These are phyloP conservation scores for Nothura maculosa DNA, from an alignment of 2,797 vertebrate genomes.

Conservation along the genomic window DNA sequence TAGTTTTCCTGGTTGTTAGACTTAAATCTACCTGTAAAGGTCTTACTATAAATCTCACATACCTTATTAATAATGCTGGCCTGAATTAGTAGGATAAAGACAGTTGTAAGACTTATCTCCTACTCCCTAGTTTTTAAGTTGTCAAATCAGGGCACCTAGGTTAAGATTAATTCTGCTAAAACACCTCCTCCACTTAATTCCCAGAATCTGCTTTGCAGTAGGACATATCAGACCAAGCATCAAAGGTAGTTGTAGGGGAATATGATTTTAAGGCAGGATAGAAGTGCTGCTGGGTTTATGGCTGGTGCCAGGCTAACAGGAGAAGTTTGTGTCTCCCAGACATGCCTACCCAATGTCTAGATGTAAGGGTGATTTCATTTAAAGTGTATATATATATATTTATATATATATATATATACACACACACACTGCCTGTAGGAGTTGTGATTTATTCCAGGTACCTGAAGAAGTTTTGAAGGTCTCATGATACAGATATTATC, in stretches of 20 bases:
- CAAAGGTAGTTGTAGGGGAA: neutral
- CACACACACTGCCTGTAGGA: neutral
- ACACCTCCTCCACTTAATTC: neutral
- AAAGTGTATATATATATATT: neutral
- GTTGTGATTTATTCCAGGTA: neutral
- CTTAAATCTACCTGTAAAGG: neutral
- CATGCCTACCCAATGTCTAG: neutral
- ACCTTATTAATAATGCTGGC: constrained; percentile 8
- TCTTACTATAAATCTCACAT: neutral
- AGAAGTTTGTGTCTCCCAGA: neutral
- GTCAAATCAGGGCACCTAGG: constrained; percentile 32
- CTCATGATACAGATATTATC: neutral
- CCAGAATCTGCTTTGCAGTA: neutral
- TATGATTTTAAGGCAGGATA: neutral
- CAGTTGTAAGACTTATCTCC: constrained; percentile 11
- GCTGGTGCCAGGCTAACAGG: neutral
- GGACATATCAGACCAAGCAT: neutral
- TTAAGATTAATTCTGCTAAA: constrained; percentile 28
- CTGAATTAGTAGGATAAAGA: constrained; percentile 49
- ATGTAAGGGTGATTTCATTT: neutral
- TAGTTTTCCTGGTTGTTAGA: neutral
- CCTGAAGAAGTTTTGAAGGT: neutral
- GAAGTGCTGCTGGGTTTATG: neutral
- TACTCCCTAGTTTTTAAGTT: neutral
- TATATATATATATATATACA: too few species aligned